A percentile compares a stretch with the other conserved stretches of the same genome.
phyloP scores from a whole-genome alignment of 2,113 vertebrate species.

The Choloepus hoffmanni region DNA sequence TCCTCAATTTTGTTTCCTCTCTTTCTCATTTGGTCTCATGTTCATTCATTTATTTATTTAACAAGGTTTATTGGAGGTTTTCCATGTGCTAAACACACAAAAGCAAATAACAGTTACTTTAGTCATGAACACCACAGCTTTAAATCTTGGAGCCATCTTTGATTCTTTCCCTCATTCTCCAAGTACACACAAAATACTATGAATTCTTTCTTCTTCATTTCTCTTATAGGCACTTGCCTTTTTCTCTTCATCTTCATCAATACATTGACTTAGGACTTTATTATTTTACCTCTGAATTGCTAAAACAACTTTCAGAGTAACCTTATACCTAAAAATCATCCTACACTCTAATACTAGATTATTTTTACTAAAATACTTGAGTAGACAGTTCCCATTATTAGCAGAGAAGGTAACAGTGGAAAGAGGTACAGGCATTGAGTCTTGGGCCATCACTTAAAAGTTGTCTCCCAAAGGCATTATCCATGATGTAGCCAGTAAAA shows the following conservation, averaged over 20 bases:
- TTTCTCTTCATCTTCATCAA: neutral
- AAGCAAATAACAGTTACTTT: neutral
- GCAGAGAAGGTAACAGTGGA: neutral
- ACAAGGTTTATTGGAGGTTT: neutral
- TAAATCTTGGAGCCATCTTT: neutral
- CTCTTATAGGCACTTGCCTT: neutral
- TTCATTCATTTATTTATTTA: neutral
- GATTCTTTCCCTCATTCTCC: neutral
- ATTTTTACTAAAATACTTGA: neutral
- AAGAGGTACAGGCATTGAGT: neutral
- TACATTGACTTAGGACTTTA: neutral
- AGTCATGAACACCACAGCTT: neutral
- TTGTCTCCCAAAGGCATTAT: neutral
- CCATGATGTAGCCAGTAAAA: neutral
- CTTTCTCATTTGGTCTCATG: neutral
- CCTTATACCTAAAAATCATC: neutral
- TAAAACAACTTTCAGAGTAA: neutral
- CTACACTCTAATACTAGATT: neutral
- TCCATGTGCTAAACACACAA: neutral
- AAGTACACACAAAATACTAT: neutral
- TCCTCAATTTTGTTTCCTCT: neutral
- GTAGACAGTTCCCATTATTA: neutral
- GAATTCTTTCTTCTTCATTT: neutral
- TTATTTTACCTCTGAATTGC: neutral
- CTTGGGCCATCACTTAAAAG: neutral